Evolutionary conservation across 2,113 vertebrate genomes (phyloP).

Genomic region (Kryptolebias marmoratus): DNA sequence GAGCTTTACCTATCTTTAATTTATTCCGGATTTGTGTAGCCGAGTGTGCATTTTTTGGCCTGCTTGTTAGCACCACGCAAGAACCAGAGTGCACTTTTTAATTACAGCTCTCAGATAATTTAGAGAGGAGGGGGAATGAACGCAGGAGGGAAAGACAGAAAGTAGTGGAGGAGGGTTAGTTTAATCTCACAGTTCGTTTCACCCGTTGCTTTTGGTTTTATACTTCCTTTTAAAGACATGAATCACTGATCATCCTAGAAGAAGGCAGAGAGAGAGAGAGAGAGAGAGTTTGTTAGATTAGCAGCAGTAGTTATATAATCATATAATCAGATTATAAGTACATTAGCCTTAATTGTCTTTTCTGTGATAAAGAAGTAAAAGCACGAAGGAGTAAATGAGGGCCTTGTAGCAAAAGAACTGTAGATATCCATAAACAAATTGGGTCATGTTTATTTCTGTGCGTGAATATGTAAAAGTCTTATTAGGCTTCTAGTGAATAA

Average conservation of each 20-base stretch:
- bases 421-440: constrained; percentile 42
- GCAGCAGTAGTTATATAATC: constrained; percentile 53
- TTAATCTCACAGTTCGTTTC: constrained; percentile 80
- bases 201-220: constrained; percentile 72
- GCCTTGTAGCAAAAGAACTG: constrained; percentile 15
- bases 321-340: constrained; percentile 61
- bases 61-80: constrained; percentile 63
- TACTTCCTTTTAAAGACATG: constrained; percentile 77
- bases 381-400: constrained; percentile 34
- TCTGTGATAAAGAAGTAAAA: constrained; percentile 51
- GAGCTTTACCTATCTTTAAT: constrained; percentile 57
- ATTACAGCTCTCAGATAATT: constrained; percentile 77
- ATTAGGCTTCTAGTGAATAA: constrained; percentile 42
- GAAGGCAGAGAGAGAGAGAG: constrained; percentile 26
- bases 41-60: constrained; percentile 47
- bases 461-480: constrained; percentile 11
- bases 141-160: constrained; percentile 29
- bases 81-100: constrained; percentile 74
- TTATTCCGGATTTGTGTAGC: constrained; percentile 46
- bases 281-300: constrained; percentile 49
- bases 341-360: constrained; percentile 61
- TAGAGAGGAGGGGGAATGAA: constrained; percentile 51
- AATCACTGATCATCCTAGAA: constrained; percentile 66
- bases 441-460: constrained; percentile 24
- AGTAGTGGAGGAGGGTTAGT: constrained; percentile 67